Base-by-base conservation (phyloP, 2,888 invertebrate genomes). In the Sympetrum striolatum region DNA sequence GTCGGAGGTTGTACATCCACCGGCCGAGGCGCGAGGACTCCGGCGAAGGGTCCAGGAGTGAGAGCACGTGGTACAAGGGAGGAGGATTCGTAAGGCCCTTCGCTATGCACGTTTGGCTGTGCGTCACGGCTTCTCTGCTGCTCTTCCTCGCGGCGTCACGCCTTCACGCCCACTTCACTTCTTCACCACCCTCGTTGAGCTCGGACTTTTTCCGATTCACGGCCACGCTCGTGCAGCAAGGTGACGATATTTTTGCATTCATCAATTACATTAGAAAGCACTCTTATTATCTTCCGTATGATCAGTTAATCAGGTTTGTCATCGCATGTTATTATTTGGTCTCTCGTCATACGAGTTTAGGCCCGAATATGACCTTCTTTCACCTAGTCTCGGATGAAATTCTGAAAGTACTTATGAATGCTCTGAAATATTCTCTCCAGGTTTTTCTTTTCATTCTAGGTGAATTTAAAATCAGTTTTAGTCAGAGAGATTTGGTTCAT, bases 181-280 rank as follows among this genome's bases (percentile, higher is more conserved):
- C 35, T 58, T 58, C 82, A 25, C 60, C 48, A n/a, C 60, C 86
- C 12, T 39, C 86, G n/a, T 18, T 86, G 15, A 86, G 64, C 60
- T 86, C 86, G 1, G 86, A 86, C 86, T 86, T 86, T 4, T 86
- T 86, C n/a, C 35, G 60, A n/a, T 86, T 86, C n/a, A 60, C n/a
- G 14, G 60, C 86, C 2, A 86, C 86, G 12, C 86, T 86, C 64
- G 86, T 86, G 8, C 86, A 86, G 37, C 86, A 86, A 86, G 86
- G 86, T 86, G 14, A 44, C 6, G 44, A 79, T 31, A 31, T 14
- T 79, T 31, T 79, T n/a, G 5, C 6, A 39, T 39, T 39, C 39
- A 39, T 5, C 39, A 39, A n/a, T n/a, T n/a, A n/a, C n/a, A n/a
- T n/a, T n/a, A n/a, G n/a, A n/a, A n/a, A n/a, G n/a, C n/a, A n/a